Evolutionary conservation across 2,888 invertebrate genomes (phyloP).

Genomic region (Tenodera sinensis): DNA sequence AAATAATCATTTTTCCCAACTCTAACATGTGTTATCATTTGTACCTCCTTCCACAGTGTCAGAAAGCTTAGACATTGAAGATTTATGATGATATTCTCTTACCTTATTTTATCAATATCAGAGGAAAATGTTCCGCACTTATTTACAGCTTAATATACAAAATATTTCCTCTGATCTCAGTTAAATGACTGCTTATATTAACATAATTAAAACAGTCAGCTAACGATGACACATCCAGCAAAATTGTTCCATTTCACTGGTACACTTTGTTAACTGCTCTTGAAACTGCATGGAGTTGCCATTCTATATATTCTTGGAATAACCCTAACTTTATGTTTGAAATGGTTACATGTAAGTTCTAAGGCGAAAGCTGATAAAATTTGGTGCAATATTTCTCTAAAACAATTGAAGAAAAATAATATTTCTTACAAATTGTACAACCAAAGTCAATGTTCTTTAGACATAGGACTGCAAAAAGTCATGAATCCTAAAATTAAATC

Average conservation of each 20-base stretch:
- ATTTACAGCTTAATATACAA: too few species aligned
- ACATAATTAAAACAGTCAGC: neutral
- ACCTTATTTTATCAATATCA: too few species aligned
- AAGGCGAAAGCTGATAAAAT: neutral
- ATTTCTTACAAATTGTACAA: neutral
- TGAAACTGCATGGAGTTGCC: neutral
- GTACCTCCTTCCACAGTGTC: too few species aligned
- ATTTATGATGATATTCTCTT: too few species aligned
- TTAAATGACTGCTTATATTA: too few species aligned
- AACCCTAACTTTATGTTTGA: neutral
- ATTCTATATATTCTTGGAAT: neutral
- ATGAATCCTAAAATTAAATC: neutral
- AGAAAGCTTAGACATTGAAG: too few species aligned
- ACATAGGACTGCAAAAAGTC: neutral
- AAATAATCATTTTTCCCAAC: too few species aligned
- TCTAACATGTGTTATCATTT: too few species aligned
- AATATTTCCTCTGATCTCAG: neutral
- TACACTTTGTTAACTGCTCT: neutral
- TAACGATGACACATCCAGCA: neutral
- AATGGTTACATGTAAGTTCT: neutral
- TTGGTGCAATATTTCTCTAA: neutral
- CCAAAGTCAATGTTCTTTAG: neutral
- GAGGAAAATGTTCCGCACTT: too few species aligned
- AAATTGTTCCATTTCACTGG: neutral
- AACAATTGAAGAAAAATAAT: neutral